phyloP scores from a whole-genome alignment of 2,888 invertebrate species.

The Artemia sp. region DNA sequence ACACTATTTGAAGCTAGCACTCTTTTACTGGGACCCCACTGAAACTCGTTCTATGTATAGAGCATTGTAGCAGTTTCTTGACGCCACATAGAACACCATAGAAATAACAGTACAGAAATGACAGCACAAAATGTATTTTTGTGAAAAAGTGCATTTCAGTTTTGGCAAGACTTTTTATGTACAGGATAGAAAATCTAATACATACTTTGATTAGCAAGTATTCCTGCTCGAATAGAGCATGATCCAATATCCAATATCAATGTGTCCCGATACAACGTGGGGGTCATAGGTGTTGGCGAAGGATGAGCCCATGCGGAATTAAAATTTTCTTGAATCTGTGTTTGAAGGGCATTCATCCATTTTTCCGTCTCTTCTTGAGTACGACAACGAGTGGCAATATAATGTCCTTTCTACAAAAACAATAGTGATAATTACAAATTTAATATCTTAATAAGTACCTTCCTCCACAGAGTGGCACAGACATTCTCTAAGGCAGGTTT shows the following conservation, averaged over 20 bases:
- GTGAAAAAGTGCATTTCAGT: no score
- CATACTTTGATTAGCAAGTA: constrained; percentile 36
- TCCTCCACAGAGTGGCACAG: not conserved
- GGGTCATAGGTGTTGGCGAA: constrained; percentile 30
- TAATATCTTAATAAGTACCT: constrained; percentile 15
- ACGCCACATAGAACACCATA: no score
- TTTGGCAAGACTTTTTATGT: no score
- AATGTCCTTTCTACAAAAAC: constrained; percentile 35
- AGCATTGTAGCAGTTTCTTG: no score
- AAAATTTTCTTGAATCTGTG: constrained; percentile 35
- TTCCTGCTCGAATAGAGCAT: constrained; percentile 39
- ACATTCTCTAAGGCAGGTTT: no score
- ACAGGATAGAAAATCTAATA: constrained; percentile 19
- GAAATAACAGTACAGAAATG: no score
- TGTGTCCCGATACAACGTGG: constrained; percentile 33
- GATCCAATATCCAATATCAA: constrained; percentile 41
- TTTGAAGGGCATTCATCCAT: constrained; percentile 38
- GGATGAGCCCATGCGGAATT: constrained; percentile 37
- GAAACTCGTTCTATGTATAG: no score
- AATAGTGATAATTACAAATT: constrained; percentile 17
- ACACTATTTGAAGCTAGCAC: no score
- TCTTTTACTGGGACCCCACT: no score
- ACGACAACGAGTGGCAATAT: constrained; percentile 35
- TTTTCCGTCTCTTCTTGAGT: constrained; percentile 33
- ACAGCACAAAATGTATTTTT: no score